A percentile compares a stretch with the other conserved stretches of the same genome.
These are phyloP conservation scores for Phragmatobia fuliginosa DNA, from an alignment of 2,888 invertebrate species.

Conservation along the genomic window DNA sequence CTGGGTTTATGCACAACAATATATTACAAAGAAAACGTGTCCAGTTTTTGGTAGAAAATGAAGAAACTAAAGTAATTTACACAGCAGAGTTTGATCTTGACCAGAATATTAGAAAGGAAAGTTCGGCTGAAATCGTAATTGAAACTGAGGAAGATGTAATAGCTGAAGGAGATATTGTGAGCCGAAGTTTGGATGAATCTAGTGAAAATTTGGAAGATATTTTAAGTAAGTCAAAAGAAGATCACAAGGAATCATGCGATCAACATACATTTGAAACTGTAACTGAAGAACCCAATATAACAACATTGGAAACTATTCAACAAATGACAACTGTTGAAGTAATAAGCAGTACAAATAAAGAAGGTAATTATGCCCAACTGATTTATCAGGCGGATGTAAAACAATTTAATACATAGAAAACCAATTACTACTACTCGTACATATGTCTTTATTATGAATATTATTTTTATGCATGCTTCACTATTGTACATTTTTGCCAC, in stretches of 20 bases:
- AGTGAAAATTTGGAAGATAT: slow-evolving; percentile 58
- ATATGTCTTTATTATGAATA: neutral
- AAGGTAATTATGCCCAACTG: slow-evolving; percentile 50
- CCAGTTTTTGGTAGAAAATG: slow-evolving; percentile 90
- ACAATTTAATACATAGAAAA: neutral
- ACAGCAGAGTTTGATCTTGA: slow-evolving; percentile 82
- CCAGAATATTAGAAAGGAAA: slow-evolving; percentile 62
- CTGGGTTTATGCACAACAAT: slow-evolving; percentile 63
- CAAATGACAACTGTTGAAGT: slow-evolving; percentile 31
- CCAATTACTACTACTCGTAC: neutral
- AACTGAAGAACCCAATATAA: slow-evolving; percentile 50
- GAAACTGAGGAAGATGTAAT: slow-evolving; percentile 69
- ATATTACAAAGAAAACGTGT: slow-evolving; percentile 88
- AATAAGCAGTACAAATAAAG: slow-evolving; percentile 39
- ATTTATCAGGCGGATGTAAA: neutral
- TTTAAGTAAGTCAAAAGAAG: slow-evolving; percentile 56
- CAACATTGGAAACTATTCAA: slow-evolving; percentile 32
- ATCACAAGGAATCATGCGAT: slow-evolving; percentile 51
- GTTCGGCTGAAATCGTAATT: slow-evolving; percentile 51
- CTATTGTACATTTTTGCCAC: neutral
- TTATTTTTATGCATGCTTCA: neutral
- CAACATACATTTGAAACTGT: slow-evolving; percentile 50
- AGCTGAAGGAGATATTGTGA: slow-evolving; percentile 78
- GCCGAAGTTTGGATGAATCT: slow-evolving; percentile 66
- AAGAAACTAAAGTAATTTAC: slow-evolving; percentile 82